Conservation (phyloP, 1,140 invertebrate species). For the Zeugodacus cucurbitae region DNA sequence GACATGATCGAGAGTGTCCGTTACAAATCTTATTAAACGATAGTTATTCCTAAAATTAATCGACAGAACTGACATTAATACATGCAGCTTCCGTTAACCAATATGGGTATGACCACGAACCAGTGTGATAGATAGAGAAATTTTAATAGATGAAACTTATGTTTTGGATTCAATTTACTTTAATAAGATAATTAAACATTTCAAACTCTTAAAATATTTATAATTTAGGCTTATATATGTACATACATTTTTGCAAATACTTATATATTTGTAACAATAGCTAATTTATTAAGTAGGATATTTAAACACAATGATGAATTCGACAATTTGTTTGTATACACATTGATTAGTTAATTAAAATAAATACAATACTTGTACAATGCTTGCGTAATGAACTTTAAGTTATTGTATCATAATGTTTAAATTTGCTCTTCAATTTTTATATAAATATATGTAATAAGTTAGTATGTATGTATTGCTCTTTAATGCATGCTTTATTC, state of each 20-base stretch:
- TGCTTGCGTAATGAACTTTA: neutral
- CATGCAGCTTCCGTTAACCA: too few species aligned
- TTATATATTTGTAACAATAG: slow-evolving; percentile 32
- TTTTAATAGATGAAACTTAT: too few species aligned
- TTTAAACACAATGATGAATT: slow-evolving; percentile 16
- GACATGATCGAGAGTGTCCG: too few species aligned
- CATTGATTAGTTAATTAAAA: slow-evolving; percentile 10
- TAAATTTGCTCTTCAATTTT: neutral
- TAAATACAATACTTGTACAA: neutral
- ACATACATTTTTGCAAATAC: neutral
- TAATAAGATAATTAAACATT: slow-evolving; percentile 33
- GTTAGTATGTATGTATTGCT: neutral
- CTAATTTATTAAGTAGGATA: slow-evolving; percentile 26
- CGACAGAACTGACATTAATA: too few species aligned
- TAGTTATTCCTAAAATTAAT: too few species aligned
- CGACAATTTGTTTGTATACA: slow-evolving; percentile 5
- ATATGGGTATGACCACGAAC: too few species aligned
- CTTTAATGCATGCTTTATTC: neutral
- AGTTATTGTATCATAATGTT: neutral
- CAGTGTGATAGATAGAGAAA: too few species aligned
- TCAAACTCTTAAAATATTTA: slow-evolving; percentile 15
- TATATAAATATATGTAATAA: neutral
- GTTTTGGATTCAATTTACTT: neutral
- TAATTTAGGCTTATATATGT: slow-evolving; percentile 1
- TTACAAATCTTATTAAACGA: too few species aligned